Percentiles rank a stretch among this genome's conserved stretches.
These are phyloP conservation scores for Acomys russatus DNA, from an alignment of 2,797 vertebrate genomes.

Conservation along the genomic window DNA sequence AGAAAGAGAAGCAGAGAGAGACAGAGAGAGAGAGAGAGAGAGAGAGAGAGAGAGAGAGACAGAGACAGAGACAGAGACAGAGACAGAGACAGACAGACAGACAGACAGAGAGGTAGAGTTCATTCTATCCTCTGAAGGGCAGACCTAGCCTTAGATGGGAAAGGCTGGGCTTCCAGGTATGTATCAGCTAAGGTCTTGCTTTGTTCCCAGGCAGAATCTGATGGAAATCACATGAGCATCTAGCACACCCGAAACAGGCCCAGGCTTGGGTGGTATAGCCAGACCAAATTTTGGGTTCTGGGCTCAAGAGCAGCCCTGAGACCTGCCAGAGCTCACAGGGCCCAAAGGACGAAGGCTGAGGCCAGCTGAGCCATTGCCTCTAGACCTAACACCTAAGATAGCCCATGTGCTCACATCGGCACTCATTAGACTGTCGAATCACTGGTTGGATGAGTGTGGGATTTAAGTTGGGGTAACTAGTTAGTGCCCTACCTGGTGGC, in stretches of 20 bases:
- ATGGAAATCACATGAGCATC: background rate
- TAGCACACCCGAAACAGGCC: background rate
- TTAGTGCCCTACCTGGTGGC: background rate
- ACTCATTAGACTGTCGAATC: background rate
- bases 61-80: accelerated
- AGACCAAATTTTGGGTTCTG: background rate
- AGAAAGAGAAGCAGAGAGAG: background rate
- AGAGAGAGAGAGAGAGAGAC: accelerated
- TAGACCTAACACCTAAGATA: background rate
- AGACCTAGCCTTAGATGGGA: background rate
- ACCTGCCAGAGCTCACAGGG: background rate
- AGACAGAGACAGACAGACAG: background rate
- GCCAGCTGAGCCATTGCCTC: background rate
- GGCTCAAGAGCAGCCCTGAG: background rate
- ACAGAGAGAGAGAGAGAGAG: accelerated
- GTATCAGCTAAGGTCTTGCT: background rate
- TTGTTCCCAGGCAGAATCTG: background rate
- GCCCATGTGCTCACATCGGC: background rate
- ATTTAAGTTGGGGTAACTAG: background rate
- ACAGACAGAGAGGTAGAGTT: background rate
- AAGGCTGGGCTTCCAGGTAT: background rate
- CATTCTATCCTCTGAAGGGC: background rate
- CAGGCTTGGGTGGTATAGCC: accelerated
- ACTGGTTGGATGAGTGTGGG: background rate
- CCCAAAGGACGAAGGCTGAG: background rate